phyloP scores from a whole-genome alignment of 2,888 invertebrate genomes.

The Zaprionus bogoriensis region DNA sequence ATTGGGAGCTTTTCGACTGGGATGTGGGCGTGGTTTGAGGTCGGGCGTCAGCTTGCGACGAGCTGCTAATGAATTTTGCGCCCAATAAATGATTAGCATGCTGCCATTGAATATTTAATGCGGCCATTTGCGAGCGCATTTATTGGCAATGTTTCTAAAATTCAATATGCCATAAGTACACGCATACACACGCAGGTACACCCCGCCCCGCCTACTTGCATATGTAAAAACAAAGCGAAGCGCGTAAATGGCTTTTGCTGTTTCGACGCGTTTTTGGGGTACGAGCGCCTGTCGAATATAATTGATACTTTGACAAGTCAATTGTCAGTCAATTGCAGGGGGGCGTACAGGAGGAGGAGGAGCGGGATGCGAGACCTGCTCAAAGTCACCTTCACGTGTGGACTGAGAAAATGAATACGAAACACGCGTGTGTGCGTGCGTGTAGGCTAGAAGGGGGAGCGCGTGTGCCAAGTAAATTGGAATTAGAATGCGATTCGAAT shows the following conservation, averaged over 20 bases:
- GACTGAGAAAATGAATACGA: not conserved
- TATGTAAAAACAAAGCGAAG: not conserved
- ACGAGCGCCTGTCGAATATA: slow-evolving; percentile 56
- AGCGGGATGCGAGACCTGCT: not conserved
- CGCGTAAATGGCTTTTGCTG: slow-evolving; percentile 49
- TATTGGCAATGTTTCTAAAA: slow-evolving; percentile 59
- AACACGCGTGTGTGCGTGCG: not conserved
- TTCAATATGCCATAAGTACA: slow-evolving; percentile 43
- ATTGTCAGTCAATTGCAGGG: slow-evolving; percentile 66
- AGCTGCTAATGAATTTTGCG: slow-evolving; percentile 65
- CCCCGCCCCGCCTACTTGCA: not conserved
- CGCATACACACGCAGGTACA: not conserved
- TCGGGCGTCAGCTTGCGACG: slow-evolving; percentile 25
- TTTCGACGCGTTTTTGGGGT: not conserved
- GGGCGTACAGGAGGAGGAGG: not conserved
- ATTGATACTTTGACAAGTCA: slow-evolving; percentile 72
- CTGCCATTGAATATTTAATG: slow-evolving; percentile 69
- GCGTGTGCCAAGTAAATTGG: slow-evolving; percentile 1
- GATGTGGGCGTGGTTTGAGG: slow-evolving; percentile 22
- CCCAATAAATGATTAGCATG: slow-evolving; percentile 74
- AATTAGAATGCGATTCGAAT: not conserved
- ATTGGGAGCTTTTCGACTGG: too few species aligned
- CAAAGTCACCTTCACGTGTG: not conserved
- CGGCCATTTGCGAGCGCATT: slow-evolving; percentile 46
- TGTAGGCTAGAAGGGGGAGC: too few species aligned